Evolutionary conservation across 1,140 invertebrate species (phyloP).

Genomic region (Hirudo medicinalis): DNA sequence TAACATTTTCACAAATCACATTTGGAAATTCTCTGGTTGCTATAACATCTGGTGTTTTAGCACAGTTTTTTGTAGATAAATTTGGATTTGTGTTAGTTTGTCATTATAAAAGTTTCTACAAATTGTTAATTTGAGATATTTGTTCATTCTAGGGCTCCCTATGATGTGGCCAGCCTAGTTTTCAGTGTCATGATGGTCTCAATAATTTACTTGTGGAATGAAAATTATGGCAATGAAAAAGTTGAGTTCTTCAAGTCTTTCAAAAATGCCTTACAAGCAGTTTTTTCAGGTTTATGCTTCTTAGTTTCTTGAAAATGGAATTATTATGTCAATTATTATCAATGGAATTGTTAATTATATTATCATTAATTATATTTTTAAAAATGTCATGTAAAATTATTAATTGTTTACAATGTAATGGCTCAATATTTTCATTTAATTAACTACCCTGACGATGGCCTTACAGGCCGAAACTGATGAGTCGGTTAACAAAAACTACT

Average conservation of each 20-base stretch:
- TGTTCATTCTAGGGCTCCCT: constrained; percentile 46
- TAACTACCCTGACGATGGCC: too few species aligned
- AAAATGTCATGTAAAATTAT: too few species aligned
- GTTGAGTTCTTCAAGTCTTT: constrained; percentile 37
- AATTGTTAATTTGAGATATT: not conserved
- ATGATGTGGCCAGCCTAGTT: constrained; percentile 50
- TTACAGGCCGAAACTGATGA: too few species aligned
- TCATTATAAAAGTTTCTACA: not conserved
- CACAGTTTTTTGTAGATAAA: constrained; percentile 49
- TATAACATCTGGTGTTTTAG: constrained; percentile 52
- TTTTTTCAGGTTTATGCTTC: constrained; percentile 33
- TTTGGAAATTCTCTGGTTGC: constrained; percentile 57
- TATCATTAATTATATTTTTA: too few species aligned
- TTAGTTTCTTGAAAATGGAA: not conserved
- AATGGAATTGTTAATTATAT: not conserved
- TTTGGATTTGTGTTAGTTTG: constrained; percentile 48
- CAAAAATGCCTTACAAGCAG: constrained; percentile 34
- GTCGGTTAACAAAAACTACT: too few species aligned
- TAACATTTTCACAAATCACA: constrained; percentile 52
- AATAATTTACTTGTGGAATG: constrained; percentile 47
- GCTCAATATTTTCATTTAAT: too few species aligned
- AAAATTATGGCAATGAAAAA: constrained; percentile 49
- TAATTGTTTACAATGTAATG: too few species aligned
- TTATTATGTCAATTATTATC: not conserved
- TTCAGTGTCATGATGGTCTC: constrained; percentile 46